A percentile compares a stretch with the other conserved stretches of the same genome.
Conservation (phyloP, 2,888 invertebrate genomes). For the Drosophila kanekoi region DNA sequence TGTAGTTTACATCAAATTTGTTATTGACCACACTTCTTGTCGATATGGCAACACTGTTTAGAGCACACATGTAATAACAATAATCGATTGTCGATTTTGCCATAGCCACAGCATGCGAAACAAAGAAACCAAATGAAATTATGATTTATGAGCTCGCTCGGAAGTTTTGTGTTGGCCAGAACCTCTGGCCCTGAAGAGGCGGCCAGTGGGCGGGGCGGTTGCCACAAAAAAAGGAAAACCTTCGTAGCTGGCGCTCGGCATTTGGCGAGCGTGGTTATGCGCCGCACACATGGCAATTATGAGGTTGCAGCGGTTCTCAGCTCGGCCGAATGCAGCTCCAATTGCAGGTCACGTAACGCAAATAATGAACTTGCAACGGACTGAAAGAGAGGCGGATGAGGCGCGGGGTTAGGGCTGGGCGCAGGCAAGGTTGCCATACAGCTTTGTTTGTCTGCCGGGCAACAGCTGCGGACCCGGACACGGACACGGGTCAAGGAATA, state of each 20-base stretch:
- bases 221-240: no score
- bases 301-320: conserved; percentile 42
- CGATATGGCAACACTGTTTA: conserved; percentile 1
- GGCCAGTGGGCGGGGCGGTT: no score
- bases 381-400: neutral
- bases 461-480: conserved; percentile 1
- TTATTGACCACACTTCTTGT: no score
- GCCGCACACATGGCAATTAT: conserved; percentile 60
- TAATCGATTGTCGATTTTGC: conserved; percentile 6
- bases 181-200: neutral
- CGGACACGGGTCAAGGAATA: neutral
- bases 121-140: conserved; percentile 17
- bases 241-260: no score
- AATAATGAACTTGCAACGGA: conserved; percentile 66
- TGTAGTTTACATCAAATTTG: no score
- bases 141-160: conserved; percentile 23
- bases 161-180: conserved; percentile 13
- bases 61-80: neutral
- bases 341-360: conserved; percentile 73
- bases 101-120: neutral
- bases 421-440: conserved; percentile 13
- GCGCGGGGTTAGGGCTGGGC: no score
- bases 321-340: conserved; percentile 29
- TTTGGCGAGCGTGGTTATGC: conserved; percentile 33
- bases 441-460: conserved; percentile 56